Evolutionary conservation across 2,113 vertebrate species (phyloP).

Genomic region (Pardalotus punctatus): DNA sequence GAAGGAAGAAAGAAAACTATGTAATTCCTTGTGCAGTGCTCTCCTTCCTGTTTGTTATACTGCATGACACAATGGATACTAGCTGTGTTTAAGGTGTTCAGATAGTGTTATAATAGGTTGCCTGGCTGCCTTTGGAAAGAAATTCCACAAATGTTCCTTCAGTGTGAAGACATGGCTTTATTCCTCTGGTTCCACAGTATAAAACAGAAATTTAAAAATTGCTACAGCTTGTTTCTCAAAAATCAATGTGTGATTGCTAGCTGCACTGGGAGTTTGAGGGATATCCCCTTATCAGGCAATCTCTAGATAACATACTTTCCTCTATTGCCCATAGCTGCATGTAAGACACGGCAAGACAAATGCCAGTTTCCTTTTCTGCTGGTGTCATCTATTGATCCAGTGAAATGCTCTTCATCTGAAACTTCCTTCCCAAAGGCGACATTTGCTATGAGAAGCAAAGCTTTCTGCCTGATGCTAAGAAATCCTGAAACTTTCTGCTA

Average conservation of each 20-base stretch:
- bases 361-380: slow-evolving; percentile 11
- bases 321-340: slow-evolving; percentile 37
- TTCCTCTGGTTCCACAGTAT: not conserved
- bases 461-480: not conserved
- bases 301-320: slow-evolving; percentile 15
- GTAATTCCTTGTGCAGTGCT: not conserved
- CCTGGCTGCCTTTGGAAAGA: not conserved
- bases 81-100: not conserved
- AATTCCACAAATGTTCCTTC: not conserved
- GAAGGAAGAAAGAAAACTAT: not conserved
- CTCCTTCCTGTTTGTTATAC: not conserved
- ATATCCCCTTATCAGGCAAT: slow-evolving; percentile 32
- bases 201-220: slow-evolving; percentile 33
- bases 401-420: slow-evolving; percentile 18
- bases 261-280: not conserved
- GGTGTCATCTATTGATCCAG: slow-evolving; percentile 22
- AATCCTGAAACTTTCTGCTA: not conserved
- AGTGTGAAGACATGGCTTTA: not conserved
- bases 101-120: not conserved
- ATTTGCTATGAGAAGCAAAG: not conserved
- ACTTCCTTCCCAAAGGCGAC: slow-evolving; percentile 39
- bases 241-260: not conserved
- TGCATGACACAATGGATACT: not conserved
- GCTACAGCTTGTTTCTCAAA: not conserved
- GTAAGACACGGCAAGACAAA: slow-evolving; percentile 3